Percentiles rank a stretch among this genome's conserved stretches.
phyloP scores from a whole-genome alignment of 2,888 invertebrate genomes.

The Ectobius pallidus region DNA sequence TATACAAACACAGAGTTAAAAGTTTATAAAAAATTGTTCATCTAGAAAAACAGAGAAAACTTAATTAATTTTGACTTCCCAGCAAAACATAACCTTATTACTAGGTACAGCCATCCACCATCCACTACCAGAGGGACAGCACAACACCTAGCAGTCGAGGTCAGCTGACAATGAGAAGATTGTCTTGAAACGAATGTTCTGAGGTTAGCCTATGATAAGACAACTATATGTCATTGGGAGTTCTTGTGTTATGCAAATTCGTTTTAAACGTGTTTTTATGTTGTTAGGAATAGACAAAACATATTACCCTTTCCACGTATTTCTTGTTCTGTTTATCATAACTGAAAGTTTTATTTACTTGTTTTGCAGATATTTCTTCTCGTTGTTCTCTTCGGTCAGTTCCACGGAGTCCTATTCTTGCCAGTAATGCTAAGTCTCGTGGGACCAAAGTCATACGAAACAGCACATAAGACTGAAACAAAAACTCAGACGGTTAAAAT shows the following conservation, averaged over 20 bases:
- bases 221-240: background rate
- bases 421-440: conserved; percentile 76
- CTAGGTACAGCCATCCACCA: no score
- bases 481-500: conserved; percentile 18
- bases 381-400: conserved; percentile 78
- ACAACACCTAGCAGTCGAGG: no score
- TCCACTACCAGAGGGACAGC: no score
- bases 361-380: conserved; percentile 72
- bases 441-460: conserved; percentile 66
- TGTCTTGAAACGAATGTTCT: background rate
- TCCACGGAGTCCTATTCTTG: conserved; percentile 75
- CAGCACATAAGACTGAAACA: background rate
- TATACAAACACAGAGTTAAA: no score
- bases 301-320: background rate
- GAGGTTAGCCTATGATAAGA: background rate
- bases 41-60: no score
- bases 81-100: no score
- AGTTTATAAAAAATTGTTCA: no score
- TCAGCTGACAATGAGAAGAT: no score
- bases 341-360: conserved; percentile 40
- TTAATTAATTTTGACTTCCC: no score
- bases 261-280: background rate
- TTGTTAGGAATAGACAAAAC: no score
- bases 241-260: background rate
- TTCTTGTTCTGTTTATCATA: background rate